Base-by-base conservation (phyloP, 92 coral and sea anemone species). In the Siderastrea siderea region DNA sequence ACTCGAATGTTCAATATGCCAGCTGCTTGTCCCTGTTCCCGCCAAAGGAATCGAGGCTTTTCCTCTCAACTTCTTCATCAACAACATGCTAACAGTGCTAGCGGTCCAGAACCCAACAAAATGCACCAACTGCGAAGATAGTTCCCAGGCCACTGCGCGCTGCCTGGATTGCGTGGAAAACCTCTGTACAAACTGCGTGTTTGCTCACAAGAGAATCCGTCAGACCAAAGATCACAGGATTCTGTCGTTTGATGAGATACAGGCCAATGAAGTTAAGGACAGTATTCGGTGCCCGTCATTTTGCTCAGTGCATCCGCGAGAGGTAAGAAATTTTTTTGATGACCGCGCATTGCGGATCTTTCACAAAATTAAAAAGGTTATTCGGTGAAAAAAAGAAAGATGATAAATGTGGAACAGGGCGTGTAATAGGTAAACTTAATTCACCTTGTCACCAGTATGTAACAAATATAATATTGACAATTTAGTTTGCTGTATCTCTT, bases 31-130 rank as follows among this genome's bases (percentile, higher is more conserved):
- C 53, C 86, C 94, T 3, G 96, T 95, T 16, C 98, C 98, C 59
- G 98, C 98, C 90, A 95, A 95, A 88, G 98, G 98, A 45, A 92
- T 95, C 86, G 98, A 95, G 63, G 96, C 98, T 12, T 95, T 95
- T 59, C 98, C 98, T 5, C 82, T 95, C 81, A 95, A 95, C 89
- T 95, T 95, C 86, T 95, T 95, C 73, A 90, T 95, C 88, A 93
- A 95, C 93, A 95, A 95, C 84, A 95, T 95, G 98, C 60, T 95
- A 75, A 95, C 98, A 68, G 98, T 95, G 26, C 92, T 95, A 13
- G 98, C 98, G 3, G 98, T 95, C 5, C 98, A 95, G 88, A 95
- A 95, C 87, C 98, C 98, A 19, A 95, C 96, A 15, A 95, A 95
- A 79, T 95, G 98, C 72, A 95, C 98, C 3, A 95, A 95, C 94